phyloP scores from a whole-genome alignment of 2,888 invertebrate genomes.

The Cheilosia variabilis region DNA sequence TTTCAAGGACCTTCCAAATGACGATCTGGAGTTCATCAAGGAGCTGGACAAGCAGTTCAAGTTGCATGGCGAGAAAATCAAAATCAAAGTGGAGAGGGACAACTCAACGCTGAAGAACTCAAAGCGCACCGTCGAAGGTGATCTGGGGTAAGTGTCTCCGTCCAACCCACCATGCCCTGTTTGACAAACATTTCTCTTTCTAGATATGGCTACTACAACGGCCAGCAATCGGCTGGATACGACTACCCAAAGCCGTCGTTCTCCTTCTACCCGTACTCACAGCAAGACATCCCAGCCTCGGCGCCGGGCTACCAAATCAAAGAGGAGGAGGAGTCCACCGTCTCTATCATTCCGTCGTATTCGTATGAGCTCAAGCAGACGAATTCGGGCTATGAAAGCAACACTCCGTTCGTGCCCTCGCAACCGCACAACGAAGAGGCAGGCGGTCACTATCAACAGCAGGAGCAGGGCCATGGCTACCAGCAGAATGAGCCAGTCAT shows the following conservation, averaged over 20 bases:
- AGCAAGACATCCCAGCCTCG: constrained; percentile 85
- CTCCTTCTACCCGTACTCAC: constrained; percentile 89
- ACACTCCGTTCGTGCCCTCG: constrained; percentile 52
- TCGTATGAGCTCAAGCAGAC: constrained; percentile 83
- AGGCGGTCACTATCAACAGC: constrained; percentile 70
- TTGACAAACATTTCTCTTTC: neutral
- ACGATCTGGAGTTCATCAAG: constrained; percentile 83
- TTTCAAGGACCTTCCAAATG: constrained; percentile 81
- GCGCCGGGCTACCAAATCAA: constrained; percentile 77
- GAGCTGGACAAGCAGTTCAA: constrained; percentile 83
- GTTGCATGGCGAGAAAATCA: constrained; percentile 82
- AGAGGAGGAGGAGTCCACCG: constrained; percentile 81
- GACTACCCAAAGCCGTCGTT: constrained; percentile 85
- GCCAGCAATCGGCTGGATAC: constrained; percentile 78
- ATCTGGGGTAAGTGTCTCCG: constrained; percentile 86
- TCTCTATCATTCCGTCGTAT: constrained; percentile 86
- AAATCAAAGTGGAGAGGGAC: constrained; percentile 82
- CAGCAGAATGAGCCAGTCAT: constrained; percentile 82
- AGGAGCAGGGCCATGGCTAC: constrained; percentile 46
- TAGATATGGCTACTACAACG: constrained; percentile 82
- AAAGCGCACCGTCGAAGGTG: constrained; percentile 90
- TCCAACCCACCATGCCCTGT: neutral
- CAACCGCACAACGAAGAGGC: constrained; percentile 56
- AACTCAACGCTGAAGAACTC: constrained; percentile 80
- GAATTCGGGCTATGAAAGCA: constrained; percentile 32